These are phyloP conservation scores for Maccullochella peelii DNA, from an alignment of 2,113 vertebrate species.

Conservation along the genomic window DNA sequence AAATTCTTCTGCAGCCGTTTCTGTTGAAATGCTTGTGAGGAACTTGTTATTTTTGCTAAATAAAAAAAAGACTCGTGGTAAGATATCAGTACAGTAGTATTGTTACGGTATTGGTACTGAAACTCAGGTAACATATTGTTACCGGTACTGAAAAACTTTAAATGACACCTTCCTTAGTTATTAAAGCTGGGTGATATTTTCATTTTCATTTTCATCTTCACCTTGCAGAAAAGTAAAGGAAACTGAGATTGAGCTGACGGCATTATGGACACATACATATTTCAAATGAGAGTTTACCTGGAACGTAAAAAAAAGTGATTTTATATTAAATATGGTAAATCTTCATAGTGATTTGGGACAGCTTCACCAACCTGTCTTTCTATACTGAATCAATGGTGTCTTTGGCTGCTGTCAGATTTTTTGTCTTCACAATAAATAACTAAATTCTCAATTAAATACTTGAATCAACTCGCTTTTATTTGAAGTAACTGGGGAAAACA, in stretches of 20 bases:
- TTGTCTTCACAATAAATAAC: not conserved
- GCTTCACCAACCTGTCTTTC: too few relatives aligned
- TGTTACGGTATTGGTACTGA: not conserved
- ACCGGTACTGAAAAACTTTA: not conserved
- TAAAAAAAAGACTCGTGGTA: too few relatives aligned
- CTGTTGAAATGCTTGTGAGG: not conserved
- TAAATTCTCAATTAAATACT: not conserved
- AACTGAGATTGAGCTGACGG: not conserved
- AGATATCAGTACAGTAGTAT: too few relatives aligned
- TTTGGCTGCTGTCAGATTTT: not conserved
- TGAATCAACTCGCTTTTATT: conserved; percentile 31
- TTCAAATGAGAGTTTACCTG: not conserved
- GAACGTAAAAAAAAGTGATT: not conserved
- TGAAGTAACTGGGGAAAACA: not conserved
- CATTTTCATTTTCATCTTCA: conserved; percentile 5
- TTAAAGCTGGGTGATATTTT: not conserved
- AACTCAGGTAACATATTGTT: not conserved
- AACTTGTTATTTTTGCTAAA: not conserved
- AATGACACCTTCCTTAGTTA: not conserved
- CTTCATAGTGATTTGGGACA: not conserved
- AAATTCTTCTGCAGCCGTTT: too few relatives aligned
- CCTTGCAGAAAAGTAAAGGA: conserved; percentile 1
- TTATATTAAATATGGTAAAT: not conserved
- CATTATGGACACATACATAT: not conserved
- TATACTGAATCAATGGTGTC: too few relatives aligned